A percentile compares a stretch with the other conserved stretches of the same genome.
Evolutionary conservation across 2,797 vertebrate species (phyloP).

Genomic region (Anolis apletophallus): DNA sequence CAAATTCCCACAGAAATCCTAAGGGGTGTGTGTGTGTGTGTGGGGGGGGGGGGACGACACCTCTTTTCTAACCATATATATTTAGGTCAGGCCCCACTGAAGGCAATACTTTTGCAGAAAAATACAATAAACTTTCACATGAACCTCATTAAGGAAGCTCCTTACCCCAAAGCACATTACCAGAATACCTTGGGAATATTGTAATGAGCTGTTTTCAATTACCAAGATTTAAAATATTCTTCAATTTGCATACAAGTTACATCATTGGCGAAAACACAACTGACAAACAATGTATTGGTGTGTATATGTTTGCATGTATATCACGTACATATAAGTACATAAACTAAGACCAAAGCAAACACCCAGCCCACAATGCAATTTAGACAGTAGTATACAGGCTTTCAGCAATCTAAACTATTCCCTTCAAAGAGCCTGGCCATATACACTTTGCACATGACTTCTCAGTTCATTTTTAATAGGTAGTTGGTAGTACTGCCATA

Average conservation of each 20-base stretch:
- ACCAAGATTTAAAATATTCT: neutral
- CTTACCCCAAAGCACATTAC: neutral
- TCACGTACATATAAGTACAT: neutral
- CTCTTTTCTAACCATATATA: neutral
- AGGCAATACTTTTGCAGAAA: neutral
- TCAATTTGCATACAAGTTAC: conserved; percentile 30
- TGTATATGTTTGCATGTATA: neutral
- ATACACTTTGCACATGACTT: neutral
- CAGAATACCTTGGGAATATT: conserved; percentile 10
- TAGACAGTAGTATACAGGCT: neutral
- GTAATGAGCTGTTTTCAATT: conserved; percentile 6
- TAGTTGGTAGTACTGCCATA: neutral
- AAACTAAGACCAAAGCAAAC: too few species aligned
- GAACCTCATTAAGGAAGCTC: neutral
- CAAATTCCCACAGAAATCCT: neutral
- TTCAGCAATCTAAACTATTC: neutral
- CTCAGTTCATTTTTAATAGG: neutral
- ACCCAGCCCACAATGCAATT: neutral
- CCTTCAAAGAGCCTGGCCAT: neutral
- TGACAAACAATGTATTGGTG: neutral
- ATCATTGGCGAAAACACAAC: conserved; percentile 33
- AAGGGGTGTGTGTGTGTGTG: neutral
- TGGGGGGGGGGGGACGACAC: neutral
- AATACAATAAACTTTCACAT: neutral
- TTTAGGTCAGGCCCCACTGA: neutral